phyloP scores from a whole-genome alignment of 2,113 vertebrate species.

The Pomatorhinus ruficollis region DNA sequence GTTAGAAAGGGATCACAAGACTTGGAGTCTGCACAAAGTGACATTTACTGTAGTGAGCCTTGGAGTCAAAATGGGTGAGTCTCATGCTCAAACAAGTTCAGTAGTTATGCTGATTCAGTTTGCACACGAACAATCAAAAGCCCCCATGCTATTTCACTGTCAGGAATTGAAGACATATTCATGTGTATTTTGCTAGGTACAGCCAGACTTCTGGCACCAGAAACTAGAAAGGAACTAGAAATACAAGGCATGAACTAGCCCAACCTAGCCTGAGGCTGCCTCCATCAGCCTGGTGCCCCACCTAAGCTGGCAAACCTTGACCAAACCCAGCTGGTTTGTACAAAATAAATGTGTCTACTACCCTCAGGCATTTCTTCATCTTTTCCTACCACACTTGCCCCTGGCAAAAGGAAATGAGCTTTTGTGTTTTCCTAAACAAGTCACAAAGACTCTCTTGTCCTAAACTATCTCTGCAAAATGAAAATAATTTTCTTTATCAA shows the following conservation, averaged over 20 bases:
- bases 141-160: not conserved
- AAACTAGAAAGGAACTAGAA: not conserved
- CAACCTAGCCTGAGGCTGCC: not conserved
- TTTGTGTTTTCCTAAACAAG: not conserved
- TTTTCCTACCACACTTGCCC: not conserved
- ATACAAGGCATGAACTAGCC: not conserved
- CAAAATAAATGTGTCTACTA: not conserved
- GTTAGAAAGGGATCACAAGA: not conserved
- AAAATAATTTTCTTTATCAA: not conserved
- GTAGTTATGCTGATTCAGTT: not conserved
- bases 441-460: not conserved
- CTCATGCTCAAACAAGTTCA: not conserved
- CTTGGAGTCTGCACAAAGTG: not conserved
- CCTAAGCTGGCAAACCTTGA: not conserved
- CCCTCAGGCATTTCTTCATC: not conserved
- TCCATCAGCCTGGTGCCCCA: not conserved
- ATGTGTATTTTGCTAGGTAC: not conserved
- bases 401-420: not conserved
- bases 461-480: not conserved
- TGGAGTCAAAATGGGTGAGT: not conserved
- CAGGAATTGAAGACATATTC: not conserved
- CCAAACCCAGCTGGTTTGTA: not conserved
- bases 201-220: not conserved
- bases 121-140: rapidly evolving
- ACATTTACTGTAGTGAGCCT: not conserved